Evolutionary conservation across 2,113 vertebrate species (phyloP), one percentile per base, ranked within the genome.

Genomic region (Varanus salvator): DNA sequence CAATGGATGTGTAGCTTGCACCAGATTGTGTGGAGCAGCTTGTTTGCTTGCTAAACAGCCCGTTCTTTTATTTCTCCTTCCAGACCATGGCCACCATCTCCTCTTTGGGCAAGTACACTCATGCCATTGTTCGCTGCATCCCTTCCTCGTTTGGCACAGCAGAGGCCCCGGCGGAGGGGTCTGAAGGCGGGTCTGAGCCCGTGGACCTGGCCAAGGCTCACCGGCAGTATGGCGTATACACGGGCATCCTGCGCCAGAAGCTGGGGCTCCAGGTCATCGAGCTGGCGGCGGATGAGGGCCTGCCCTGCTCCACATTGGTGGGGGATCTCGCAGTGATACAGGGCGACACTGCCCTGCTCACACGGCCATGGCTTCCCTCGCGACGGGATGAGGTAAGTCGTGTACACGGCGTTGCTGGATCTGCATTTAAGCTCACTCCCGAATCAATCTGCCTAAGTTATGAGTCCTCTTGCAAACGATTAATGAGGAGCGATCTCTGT

Each of bases 261-360:
- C 96, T 98, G 87, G 98, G 98, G n/a, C 97, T 99, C 82, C 98
- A 99, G 97, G 97, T 99, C 75, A 97, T 99, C 7, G 98, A 98
- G 95, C 97, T 99, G 95, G 98, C 98, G 9, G 95, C 98, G 0
- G 97, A 98, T 88, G 95, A 98, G 0, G 96, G 96, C 27, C 96
- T 98, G 89, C 98, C 98, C 0, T 96, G 97, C 90, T 98, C 98
- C 93, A 98, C 98, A 89, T 97, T 98, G 93, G 96, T 98, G 0
- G 98, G 98, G 90, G 98, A 99, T 48, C 96, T 97, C n/a, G 98
- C 97, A 0, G 97, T 99, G 77, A 97, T 99, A 92, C 98, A 98
- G 90, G 98, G 98, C 8, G 98, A 98, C 94, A 99, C 98, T 0
- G 98, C 98, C 8, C 97, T 99, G 64, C 96, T 99, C 96, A 98